phyloP scores from a whole-genome alignment of 2,797 vertebrate species.

The Harpagifer antarcticus region DNA sequence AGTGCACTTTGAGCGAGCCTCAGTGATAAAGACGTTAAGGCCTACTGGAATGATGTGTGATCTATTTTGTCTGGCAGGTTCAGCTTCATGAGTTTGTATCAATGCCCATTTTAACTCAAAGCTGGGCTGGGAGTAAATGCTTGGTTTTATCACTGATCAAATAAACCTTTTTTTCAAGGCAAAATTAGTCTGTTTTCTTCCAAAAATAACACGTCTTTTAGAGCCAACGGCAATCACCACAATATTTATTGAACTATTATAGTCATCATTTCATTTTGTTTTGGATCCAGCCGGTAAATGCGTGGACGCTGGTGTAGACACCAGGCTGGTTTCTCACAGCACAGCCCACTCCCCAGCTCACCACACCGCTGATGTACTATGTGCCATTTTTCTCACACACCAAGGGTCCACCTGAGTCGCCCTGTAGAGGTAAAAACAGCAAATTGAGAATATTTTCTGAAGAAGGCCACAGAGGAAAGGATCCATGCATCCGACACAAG shows the following conservation, averaged over 20 bases:
- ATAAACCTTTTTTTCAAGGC: slow-evolving; percentile 4
- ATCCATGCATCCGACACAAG: not conserved
- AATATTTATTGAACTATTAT: not conserved
- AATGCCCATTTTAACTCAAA: slow-evolving; percentile 69
- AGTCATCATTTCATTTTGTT: slow-evolving; percentile 38
- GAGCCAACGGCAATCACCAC: not conserved
- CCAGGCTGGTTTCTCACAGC: slow-evolving; percentile 88
- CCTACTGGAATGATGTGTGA: slow-evolving; percentile 41
- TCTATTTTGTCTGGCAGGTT: slow-evolving; percentile 84
- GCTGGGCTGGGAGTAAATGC: slow-evolving; percentile 77
- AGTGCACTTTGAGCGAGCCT: slow-evolving; percentile 59
- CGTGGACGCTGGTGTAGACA: slow-evolving; percentile 86
- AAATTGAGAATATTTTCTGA: not conserved
- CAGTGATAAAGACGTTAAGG: slow-evolving; percentile 21
- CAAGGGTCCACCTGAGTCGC: slow-evolving; percentile 91
- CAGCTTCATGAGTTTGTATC: slow-evolving; percentile 80
- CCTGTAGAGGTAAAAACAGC: slow-evolving; percentile 73
- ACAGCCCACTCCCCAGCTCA: slow-evolving; percentile 90
- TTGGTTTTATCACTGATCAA: slow-evolving; percentile 63
- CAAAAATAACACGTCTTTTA: too few relatives aligned
- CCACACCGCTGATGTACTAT: slow-evolving; percentile 85
- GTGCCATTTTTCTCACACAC: slow-evolving; percentile 82
- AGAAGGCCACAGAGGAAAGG: too few relatives aligned
- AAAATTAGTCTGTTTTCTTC: too few relatives aligned
- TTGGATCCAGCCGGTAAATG: slow-evolving; percentile 86